Evolutionary conservation across 2,113 vertebrate species (phyloP).

Genomic region (Sardina pilchardus): DNA sequence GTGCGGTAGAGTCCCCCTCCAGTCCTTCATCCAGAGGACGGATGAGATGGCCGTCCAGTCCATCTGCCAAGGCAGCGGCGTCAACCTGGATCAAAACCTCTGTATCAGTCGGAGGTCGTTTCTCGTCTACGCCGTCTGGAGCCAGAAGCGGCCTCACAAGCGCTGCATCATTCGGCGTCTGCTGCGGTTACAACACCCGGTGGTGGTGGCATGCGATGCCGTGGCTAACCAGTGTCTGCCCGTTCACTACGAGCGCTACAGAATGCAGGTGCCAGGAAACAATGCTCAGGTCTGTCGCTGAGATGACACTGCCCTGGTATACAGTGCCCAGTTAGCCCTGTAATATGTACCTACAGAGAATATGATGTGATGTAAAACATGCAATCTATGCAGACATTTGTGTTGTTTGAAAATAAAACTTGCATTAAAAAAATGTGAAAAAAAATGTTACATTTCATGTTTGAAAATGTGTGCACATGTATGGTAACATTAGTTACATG

Average conservation of each 20-base stretch:
- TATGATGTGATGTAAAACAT: too few relatives aligned
- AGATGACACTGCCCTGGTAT: not conserved
- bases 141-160: not conserved
- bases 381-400: too few relatives aligned
- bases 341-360: too few relatives aligned
- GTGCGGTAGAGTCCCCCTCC: not conserved
- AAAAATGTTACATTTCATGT: too few relatives aligned
- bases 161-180: not conserved
- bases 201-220: not conserved
- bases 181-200: not conserved
- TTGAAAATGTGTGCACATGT: too few relatives aligned
- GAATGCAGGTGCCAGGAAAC: not conserved
- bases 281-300: not conserved
- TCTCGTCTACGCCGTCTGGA: not conserved
- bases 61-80: not conserved
- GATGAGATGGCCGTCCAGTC: not conserved
- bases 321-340: too few relatives aligned
- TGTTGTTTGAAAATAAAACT: too few relatives aligned
- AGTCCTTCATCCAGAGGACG: not conserved
- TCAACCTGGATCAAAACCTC: not conserved
- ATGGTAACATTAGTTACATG: too few relatives aligned
- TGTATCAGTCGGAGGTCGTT: not conserved
- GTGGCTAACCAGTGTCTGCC: not conserved
- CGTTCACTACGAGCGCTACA: not conserved
- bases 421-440: too few relatives aligned